Percentiles rank a stretch among this genome's conserved stretches.
These are phyloP conservation scores for Albula glossodonta DNA, from an alignment of 2,113 vertebrate species.

Conservation along the genomic window DNA sequence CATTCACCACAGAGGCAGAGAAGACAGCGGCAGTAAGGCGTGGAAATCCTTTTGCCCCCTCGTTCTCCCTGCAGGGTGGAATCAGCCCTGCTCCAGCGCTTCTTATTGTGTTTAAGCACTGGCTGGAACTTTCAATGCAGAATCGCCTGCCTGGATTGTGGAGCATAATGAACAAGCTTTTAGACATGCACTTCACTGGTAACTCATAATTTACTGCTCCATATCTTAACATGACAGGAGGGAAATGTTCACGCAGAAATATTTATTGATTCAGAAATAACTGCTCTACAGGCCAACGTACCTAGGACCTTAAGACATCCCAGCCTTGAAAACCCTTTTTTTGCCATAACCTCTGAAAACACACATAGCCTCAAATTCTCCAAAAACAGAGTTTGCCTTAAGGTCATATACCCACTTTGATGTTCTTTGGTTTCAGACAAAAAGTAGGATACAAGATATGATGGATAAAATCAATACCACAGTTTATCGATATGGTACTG, in stretches of 20 bases:
- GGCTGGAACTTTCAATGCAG: not conserved
- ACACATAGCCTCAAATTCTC: not conserved
- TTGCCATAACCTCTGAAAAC: not conserved
- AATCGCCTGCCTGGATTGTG: not conserved
- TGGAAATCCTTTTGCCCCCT: not conserved
- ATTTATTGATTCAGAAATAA: not conserved
- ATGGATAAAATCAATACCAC: not conserved
- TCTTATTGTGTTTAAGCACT: constrained; percentile 8
- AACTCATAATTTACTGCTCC: not conserved
- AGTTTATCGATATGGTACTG: not conserved
- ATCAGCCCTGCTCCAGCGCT: not conserved
- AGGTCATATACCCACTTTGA: not conserved
- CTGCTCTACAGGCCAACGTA: not conserved
- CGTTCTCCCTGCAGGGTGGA: not conserved
- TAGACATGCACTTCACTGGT: not conserved
- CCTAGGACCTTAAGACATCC: not conserved
- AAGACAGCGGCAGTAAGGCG: not conserved
- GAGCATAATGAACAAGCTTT: not conserved
- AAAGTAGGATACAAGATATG: not conserved
- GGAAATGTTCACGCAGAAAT: not conserved
- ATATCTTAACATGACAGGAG: not conserved
- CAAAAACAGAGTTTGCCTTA: not conserved
- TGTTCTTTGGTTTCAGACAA: not conserved
- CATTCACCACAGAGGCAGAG: not conserved
- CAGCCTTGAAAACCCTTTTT: not conserved